phyloP scores from a whole-genome alignment of 2,797 vertebrate genomes.

The Orestias chungarensis region DNA sequence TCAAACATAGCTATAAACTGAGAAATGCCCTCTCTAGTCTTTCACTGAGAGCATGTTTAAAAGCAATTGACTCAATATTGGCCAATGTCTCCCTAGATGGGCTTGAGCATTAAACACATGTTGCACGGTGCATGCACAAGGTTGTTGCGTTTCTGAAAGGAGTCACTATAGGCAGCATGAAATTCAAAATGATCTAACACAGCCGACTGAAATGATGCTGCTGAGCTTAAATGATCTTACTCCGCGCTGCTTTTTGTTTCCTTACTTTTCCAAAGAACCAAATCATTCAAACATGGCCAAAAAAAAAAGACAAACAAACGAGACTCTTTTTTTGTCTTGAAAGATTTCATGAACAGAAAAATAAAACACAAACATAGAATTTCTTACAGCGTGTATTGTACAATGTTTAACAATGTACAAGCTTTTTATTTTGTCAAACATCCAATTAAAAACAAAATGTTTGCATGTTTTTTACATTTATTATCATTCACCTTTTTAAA shows the following conservation, averaged over 20 bases:
- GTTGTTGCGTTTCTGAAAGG: neutral
- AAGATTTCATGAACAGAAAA: neutral
- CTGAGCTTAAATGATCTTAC: neutral
- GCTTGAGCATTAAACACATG: neutral
- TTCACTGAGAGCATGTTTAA: neutral
- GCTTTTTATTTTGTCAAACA: neutral
- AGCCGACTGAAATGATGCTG: neutral
- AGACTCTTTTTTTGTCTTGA: neutral
- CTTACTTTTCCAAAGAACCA: neutral
- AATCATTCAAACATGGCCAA: neutral
- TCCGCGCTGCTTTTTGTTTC: neutral
- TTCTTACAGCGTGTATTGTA: no score
- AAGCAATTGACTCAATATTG: conserved; percentile 6
- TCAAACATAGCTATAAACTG: conserved; percentile 2
- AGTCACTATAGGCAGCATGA: conserved; percentile 2
- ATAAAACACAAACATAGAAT: no score
- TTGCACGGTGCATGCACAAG: neutral
- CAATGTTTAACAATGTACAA: neutral
- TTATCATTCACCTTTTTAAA: neutral
- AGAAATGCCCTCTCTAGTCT: neutral
- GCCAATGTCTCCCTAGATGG: neutral
- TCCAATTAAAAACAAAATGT: neutral
- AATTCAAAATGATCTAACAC: neutral
- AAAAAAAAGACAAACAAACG: neutral
- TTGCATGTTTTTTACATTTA: neutral